Percentiles rank a stretch among this genome's conserved stretches.
phyloP scores from a whole-genome alignment of 2,797 vertebrate genomes.

The Syndactyla subalaris region DNA sequence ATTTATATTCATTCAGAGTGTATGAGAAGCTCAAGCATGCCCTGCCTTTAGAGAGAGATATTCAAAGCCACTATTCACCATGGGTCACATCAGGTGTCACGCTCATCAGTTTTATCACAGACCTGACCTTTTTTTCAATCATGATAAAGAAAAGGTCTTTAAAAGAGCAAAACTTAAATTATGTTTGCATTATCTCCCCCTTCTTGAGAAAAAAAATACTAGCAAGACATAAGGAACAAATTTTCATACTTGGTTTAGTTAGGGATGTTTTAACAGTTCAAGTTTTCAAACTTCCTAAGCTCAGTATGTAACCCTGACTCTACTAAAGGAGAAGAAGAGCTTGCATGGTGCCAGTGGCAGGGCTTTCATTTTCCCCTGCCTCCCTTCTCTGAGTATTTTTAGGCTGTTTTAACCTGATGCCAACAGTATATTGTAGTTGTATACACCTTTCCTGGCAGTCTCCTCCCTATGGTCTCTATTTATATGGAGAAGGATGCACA shows the following conservation, averaged over 20 bases:
- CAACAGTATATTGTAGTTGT: neutral
- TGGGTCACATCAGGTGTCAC: neutral
- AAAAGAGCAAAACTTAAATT: neutral
- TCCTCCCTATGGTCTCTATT: neutral
- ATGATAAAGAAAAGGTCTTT: neutral
- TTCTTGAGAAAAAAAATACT: neutral
- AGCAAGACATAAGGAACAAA: neutral
- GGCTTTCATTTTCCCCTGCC: neutral
- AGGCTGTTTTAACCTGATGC: neutral
- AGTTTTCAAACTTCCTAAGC: neutral
- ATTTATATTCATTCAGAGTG: neutral
- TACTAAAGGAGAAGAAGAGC: neutral
- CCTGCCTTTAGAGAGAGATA: neutral
- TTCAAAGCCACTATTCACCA: neutral
- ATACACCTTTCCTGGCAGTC: neutral
- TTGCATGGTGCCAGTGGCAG: rapidly evolving
- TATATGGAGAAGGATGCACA: neutral
- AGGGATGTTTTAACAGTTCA: neutral
- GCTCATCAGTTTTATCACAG: neutral
- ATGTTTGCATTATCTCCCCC: neutral
- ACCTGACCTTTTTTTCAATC: neutral
- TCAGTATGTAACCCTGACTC: neutral
- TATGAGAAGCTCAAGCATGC: neutral
- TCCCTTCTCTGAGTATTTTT: neutral
- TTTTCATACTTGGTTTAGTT: neutral